A percentile compares a stretch with the other conserved stretches of the same genome.
Conservation (phyloP, 1,140 invertebrate species). For the Bombus ignitus region DNA sequence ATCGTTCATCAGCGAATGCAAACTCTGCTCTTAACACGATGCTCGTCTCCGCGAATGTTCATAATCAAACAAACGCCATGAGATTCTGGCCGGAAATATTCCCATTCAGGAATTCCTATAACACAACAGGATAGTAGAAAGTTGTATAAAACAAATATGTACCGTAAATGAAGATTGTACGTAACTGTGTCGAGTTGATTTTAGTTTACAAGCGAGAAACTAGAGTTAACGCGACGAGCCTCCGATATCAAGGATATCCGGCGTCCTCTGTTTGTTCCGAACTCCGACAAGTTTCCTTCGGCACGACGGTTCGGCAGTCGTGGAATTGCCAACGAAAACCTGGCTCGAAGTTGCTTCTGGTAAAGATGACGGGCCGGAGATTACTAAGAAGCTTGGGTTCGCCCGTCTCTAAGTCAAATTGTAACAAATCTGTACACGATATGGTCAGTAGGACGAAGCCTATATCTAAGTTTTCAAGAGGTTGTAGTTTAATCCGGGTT, state of each 20-base stretch:
- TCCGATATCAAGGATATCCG: slow-evolving; percentile 18
- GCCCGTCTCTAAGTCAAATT: no score
- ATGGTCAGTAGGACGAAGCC: slow-evolving; percentile 7
- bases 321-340: slow-evolving; percentile 5
- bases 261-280: slow-evolving; percentile 15
- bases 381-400: not conserved
- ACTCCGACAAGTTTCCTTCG: slow-evolving; percentile 3
- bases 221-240: not conserved
- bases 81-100: not conserved
- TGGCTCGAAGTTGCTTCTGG: not conserved
- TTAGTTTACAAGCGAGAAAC: not conserved
- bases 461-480: not conserved
- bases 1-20: not conserved
- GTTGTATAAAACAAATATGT: not conserved
- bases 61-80: not conserved
- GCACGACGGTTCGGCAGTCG: not conserved
- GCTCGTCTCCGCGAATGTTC: not conserved
- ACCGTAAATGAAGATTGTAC: slow-evolving; percentile 21
- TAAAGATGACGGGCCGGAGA: not conserved
- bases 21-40: not conserved
- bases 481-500: not conserved
- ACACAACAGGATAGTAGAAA: not conserved
- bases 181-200: not conserved
- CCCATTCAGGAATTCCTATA: no score
- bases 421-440: not conserved